Percentiles rank a stretch among this genome's conserved stretches.
Evolutionary conservation across 2,888 invertebrate species (phyloP).

Genomic region (Yponomeuta malinellus): DNA sequence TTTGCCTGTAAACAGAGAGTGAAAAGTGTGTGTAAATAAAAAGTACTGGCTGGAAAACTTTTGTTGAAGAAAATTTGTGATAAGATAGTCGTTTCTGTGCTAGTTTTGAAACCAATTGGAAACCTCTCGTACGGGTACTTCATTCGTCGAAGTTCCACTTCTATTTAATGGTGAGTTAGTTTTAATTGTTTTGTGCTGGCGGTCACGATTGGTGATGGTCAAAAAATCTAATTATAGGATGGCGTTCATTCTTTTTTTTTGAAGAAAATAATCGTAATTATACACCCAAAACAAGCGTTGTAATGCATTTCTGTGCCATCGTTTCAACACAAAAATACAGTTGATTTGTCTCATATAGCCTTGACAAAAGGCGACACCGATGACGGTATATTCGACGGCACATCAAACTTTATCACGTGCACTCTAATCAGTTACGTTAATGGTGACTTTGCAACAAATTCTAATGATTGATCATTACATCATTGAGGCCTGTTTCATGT

Average conservation of each 20-base stretch:
- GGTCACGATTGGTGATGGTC: conserved; percentile 3
- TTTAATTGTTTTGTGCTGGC: conserved; percentile 9
- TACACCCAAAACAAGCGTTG: neutral
- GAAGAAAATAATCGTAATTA: conserved; percentile 8
- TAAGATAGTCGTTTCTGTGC: neutral
- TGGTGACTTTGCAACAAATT: too few relatives aligned
- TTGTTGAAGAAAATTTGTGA: conserved; percentile 5
- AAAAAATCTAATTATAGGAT: neutral
- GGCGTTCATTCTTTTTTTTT: neutral
- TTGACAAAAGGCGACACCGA: neutral
- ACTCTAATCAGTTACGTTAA: too few relatives aligned
- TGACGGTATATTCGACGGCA: too few relatives aligned
- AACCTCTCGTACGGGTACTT: neutral
- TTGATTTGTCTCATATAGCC: neutral
- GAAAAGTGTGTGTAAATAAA: neutral
- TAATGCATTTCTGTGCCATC: neutral
- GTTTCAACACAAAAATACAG: neutral
- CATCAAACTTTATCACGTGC: too few relatives aligned
- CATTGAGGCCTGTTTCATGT: too few relatives aligned
- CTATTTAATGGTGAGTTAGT: conserved; percentile 11
- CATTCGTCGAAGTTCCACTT: neutral
- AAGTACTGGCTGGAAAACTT: neutral
- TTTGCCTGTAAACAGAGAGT: conserved; percentile 1
- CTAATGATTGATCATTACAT: too few relatives aligned
- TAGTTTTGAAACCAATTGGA: neutral